Percentiles rank a stretch among this genome's conserved stretches.
Conservation (phyloP, 2,113 vertebrate genomes). For the Campylorhamphus procurvoides region DNA sequence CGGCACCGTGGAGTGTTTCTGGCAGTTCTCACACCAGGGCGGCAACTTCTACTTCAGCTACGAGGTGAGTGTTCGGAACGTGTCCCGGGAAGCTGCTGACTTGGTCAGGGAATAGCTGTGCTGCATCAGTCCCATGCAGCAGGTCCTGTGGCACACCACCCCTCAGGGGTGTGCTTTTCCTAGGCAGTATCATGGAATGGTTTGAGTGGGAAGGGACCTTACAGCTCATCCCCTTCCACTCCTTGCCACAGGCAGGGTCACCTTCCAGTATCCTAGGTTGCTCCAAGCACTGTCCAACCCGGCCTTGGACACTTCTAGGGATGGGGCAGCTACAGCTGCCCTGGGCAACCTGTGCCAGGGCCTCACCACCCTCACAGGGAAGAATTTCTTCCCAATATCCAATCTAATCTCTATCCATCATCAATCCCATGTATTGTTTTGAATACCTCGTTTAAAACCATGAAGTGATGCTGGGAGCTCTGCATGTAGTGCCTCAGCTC, state of each 20-base stretch:
- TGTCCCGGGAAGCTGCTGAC: fast-evolving
- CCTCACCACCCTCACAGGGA: neutral
- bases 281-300: fast-evolving
- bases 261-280: fast-evolving
- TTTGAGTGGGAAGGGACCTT: neutral
- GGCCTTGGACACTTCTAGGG: neutral
- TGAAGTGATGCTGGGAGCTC: fast-evolving
- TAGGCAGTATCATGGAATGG: fast-evolving
- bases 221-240: neutral
- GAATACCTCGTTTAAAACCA: neutral
- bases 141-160: fast-evolving
- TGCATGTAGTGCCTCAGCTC: fast-evolving
- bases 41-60: slow-evolving; percentile 91
- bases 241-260: neutral
- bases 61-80: slow-evolving; percentile 74
- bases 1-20: slow-evolving; percentile 82
- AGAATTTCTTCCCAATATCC: neutral
- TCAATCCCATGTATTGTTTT: neutral
- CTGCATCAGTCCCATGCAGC: fast-evolving
- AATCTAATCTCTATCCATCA: neutral
- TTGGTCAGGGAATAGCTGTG: fast-evolving
- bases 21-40: slow-evolving; percentile 86
- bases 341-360: neutral
- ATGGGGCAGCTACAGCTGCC: neutral
- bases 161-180: neutral